phyloP scores from a whole-genome alignment of 2,797 vertebrate species.

The Silurus aristotelis region DNA sequence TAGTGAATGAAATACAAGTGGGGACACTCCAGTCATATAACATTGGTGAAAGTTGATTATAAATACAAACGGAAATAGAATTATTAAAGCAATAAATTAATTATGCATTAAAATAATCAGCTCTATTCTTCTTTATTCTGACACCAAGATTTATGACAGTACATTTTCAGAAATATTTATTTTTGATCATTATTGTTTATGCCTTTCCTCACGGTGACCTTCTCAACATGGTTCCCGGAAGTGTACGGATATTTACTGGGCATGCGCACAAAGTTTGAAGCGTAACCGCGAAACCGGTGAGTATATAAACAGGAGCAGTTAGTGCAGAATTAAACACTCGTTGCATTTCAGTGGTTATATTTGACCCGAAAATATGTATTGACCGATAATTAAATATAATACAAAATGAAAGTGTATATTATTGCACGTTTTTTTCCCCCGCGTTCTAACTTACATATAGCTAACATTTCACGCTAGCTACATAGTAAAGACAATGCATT shows the following conservation, averaged over 20 bases:
- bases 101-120: neutral
- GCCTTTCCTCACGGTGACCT: neutral
- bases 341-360: neutral
- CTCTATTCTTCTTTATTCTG: neutral
- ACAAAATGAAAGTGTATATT: neutral
- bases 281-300: constrained; percentile 15
- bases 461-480: neutral
- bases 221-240: neutral
- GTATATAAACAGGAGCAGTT: neutral
- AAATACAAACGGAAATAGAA: neutral
- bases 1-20: neutral
- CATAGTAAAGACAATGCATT: neutral
- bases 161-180: neutral
- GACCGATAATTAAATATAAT: no score
- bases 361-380: no score
- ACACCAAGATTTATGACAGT: neutral
- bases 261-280: constrained; percentile 5
- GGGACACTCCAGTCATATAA: no score
- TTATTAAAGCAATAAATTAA: neutral
- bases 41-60: neutral
- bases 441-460: neutral
- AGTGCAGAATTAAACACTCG: neutral
- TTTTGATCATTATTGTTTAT: no score
- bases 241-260: neutral
- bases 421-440: neutral